Evolutionary conservation across 1,140 invertebrate species (phyloP), one percentile per base, ranked within the genome.

Genomic region (Euglossa dilemma): DNA sequence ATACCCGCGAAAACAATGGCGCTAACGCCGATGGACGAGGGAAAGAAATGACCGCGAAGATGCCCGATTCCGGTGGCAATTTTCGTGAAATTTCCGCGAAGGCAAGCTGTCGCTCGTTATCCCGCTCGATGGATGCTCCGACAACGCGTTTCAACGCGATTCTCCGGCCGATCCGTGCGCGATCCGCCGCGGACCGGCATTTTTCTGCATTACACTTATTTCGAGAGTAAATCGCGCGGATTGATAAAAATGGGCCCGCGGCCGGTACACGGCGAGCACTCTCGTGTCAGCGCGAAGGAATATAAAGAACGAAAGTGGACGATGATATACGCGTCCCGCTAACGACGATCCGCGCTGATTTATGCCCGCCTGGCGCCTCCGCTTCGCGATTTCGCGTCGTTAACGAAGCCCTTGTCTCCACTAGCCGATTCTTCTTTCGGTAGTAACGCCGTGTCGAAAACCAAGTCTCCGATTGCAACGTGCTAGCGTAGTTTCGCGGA

Each of bases 201-300:
- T 88, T 88, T 83, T 88, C 87, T 52, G 79, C 79, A 87, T 88
- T 87, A 87, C 79, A 59, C 75, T 82, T 85, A 74, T 80, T 85
- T 87, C 71, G 64, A 75, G 54, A 36, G 86, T 85, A 88, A 88
- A 88, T 87, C 78, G 83, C 23, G 18, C 66, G 85, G 61, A 88
- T 88, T 87, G 87, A 88, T 88, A 87, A 88, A 88, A 88, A 88
- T 88, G 87, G 61, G 50, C 36, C 28, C 45, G 61, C n/a, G 70
- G 0, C 25, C 45, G 70, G 57, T 83, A 80, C 56, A 50, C 64
- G 69, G 56, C 74, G 54, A 73, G 43, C 16, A 52, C 28, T 64
- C 71, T 77, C 73, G 56, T 52, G 36, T 25, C 36, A 57, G 25
- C 54, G 63, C 54, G 20, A 66, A 54, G 11, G 47, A 67, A 64